Percentiles rank a stretch among this genome's conserved stretches.
phyloP scores from a whole-genome alignment of 1,140 invertebrate genomes.

The Drosophila lacteicornis region DNA sequence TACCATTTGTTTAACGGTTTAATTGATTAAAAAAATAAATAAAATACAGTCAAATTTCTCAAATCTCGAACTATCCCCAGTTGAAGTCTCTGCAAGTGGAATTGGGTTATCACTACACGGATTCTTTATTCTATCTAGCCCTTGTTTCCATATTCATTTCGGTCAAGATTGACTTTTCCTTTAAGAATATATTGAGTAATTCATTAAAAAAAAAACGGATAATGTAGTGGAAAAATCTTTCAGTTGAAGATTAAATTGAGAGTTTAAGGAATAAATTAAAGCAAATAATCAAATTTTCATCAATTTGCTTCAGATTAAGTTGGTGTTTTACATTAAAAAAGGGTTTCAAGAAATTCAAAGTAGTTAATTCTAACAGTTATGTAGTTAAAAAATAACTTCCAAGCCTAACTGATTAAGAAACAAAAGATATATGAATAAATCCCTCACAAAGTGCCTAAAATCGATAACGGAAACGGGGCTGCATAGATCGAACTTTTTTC shows the following conservation, averaged over 20 bases:
- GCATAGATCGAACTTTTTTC: background rate
- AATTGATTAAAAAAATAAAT: slow-evolving; percentile 16
- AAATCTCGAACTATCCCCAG: slow-evolving; percentile 14
- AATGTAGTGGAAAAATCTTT: too few species aligned
- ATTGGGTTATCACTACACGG: slow-evolving; percentile 9
- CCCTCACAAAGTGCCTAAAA: background rate
- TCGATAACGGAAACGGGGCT: background rate
- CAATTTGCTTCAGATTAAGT: too few species aligned
- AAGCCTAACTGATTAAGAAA: too few species aligned
- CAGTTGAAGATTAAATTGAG: too few species aligned
- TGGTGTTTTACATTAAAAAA: too few species aligned
- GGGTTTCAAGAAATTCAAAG: too few species aligned
- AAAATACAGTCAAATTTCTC: slow-evolving; percentile 7
- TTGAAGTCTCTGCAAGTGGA: slow-evolving; percentile 23
- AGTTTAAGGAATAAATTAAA: too few species aligned
- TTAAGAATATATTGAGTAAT: background rate
- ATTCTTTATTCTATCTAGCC: background rate
- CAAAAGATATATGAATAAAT: background rate
- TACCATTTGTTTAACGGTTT: slow-evolving; percentile 75
- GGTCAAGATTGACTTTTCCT: background rate
- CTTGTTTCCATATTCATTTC: background rate
- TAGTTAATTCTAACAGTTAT: too few species aligned
- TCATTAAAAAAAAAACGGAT: too few species aligned
- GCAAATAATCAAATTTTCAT: too few species aligned
- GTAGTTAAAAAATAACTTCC: too few species aligned